Evolutionary conservation across 64 coral and sea anemone genomes (phyloP), one percentile per base, ranked within the genome.

Genomic region (Montipora capricornis): DNA sequence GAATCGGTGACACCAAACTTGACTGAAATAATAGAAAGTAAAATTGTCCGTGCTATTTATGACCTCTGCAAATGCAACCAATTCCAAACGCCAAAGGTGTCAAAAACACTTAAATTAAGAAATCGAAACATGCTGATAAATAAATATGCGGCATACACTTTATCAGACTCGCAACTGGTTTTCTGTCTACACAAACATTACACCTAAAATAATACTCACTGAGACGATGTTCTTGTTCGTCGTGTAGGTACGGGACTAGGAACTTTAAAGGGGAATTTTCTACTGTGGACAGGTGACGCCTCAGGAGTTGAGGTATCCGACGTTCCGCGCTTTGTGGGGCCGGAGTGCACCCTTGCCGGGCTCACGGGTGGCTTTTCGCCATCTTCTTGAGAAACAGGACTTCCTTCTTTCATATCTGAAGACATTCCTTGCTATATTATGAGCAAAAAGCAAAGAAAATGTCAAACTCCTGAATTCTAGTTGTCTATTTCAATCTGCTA

Each of bases 211-310:
- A 64, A 16, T 66, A 73, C 97, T 94, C 78, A 99, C 97, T 96
- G 94, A 24, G 97, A 99, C 57, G 97, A 94, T 24, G 97, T 99
- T 71, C 97, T 96, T 24, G 78, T 99, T 75, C 97, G 93, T 80
- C 94, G 91, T n/a, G 95, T 99, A 4, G 92, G 94, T 26, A 96
- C 73, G 64, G 94, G 97, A 51, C 97, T 96, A 13, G 97, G 97
- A 2, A 99, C 44, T 82, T 91, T 87, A 74, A 95, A 95, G 0
- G 88, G 95, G 5, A 71, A 73, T 71, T 90, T 87, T 48, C 80
- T 97, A 13, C 64, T 61, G 15, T 91, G 92, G 8, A 69, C 20
- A 29, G 95, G 92, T 8, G 95, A 90, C 3, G 47, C 61, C n/a
- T 66, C 60, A 46, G 87, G 95, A 20, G 47, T 67, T 62, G 91